These are phyloP conservation scores for Drosophila subpulchrella DNA, from an alignment of 1,140 invertebrate genomes.

Conservation along the genomic window DNA sequence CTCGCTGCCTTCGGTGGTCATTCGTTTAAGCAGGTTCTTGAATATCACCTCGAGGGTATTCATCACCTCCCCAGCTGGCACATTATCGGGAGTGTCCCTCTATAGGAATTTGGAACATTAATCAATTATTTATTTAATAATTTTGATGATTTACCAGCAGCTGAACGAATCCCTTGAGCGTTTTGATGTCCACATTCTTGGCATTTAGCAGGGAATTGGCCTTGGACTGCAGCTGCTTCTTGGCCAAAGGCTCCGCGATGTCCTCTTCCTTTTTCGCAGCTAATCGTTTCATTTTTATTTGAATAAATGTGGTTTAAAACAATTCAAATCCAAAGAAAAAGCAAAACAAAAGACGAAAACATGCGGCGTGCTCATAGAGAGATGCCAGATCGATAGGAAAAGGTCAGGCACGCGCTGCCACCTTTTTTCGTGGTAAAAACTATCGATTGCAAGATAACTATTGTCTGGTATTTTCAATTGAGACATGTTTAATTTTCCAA, in stretches of 20 bases:
- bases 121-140: slow-evolving; percentile 64
- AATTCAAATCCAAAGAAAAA: slow-evolving; percentile 6
- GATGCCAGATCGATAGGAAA: slow-evolving; percentile 1
- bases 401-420: neutral
- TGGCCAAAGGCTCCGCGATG: slow-evolving; percentile 5
- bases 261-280: neutral
- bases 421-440: neutral
- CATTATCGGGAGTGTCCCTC: slow-evolving; percentile 13
- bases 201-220: slow-evolving; percentile 88
- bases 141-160: slow-evolving; percentile 35
- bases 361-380: slow-evolving; percentile 14
- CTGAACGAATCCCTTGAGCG: slow-evolving; percentile 28
- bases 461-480: too few relatives aligned
- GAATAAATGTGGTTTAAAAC: neutral
- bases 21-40: slow-evolving; percentile 87
- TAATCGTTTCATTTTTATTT: slow-evolving; percentile 3
- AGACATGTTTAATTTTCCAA: too few relatives aligned
- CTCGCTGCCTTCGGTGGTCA: slow-evolving; percentile 77
- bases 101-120: neutral
- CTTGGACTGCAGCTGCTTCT: slow-evolving; percentile 85
- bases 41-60: slow-evolving; percentile 89
- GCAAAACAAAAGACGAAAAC: slow-evolving; percentile 22
- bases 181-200: slow-evolving; percentile 77
- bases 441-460: neutral
- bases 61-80: slow-evolving; percentile 70